Conservation (phyloP, 2,888 invertebrate genomes). For the Thalpophila matura region DNA sequence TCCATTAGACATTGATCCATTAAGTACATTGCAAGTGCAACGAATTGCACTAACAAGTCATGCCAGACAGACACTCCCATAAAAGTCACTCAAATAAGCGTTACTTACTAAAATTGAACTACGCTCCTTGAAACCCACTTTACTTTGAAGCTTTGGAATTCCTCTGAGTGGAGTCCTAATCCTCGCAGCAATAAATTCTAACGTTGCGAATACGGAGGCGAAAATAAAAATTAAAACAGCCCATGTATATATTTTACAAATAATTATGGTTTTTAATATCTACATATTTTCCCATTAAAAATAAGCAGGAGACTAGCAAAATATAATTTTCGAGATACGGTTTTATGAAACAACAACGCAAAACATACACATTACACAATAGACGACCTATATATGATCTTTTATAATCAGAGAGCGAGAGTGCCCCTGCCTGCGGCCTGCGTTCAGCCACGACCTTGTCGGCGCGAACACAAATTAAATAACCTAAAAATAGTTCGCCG, state of each 20-base stretch:
- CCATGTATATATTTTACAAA: constrained; percentile 21
- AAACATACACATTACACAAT: constrained; percentile 26
- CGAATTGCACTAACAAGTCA: background rate
- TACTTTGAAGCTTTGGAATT: constrained; percentile 34
- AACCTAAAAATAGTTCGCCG: constrained; percentile 70
- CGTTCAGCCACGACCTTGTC: constrained; percentile 63
- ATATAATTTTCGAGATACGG: constrained; percentile 3
- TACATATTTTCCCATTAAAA: constrained; percentile 17
- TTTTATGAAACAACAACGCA: constrained; percentile 5
- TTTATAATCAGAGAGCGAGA: constrained; percentile 37
- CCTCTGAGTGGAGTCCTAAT: constrained; percentile 48
- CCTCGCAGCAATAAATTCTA: constrained; percentile 39
- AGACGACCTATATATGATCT: constrained; percentile 48
- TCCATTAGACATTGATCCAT: background rate
- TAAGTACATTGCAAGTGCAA: constrained; percentile 16
- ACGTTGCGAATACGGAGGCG: constrained; percentile 6
- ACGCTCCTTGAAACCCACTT: constrained; percentile 45
- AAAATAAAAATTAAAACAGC: constrained; percentile 33
- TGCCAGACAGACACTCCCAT: constrained; percentile 18
- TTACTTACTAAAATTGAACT: constrained; percentile 48
- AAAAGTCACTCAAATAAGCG: constrained; percentile 24
- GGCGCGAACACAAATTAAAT: constrained; percentile 63
- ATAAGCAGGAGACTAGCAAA: constrained; percentile 1
- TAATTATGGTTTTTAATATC: constrained; percentile 29
- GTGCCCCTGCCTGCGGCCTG: constrained; percentile 45